These are phyloP conservation scores for Ganaspis sp. DNA, from an alignment of 1,140 invertebrate species.

Conservation along the genomic window DNA sequence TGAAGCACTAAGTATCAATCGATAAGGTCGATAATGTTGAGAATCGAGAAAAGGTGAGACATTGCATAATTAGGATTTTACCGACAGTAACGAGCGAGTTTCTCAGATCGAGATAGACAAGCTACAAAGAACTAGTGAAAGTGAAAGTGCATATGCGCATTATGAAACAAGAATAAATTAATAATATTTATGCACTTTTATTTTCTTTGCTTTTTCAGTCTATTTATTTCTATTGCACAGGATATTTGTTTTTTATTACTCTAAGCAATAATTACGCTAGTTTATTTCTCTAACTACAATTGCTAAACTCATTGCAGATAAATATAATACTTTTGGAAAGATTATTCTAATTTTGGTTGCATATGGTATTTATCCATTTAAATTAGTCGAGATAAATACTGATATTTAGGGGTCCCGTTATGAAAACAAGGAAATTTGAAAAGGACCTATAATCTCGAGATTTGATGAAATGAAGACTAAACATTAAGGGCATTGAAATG, in stretches of 20 bases:
- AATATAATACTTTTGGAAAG: too few species aligned
- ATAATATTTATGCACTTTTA: neutral
- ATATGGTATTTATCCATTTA: too few species aligned
- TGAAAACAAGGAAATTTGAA: neutral
- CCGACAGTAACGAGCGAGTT: neutral
- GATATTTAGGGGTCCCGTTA: neutral
- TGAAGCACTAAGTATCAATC: neutral
- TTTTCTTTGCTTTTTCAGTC: neutral
- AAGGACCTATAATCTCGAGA: neutral
- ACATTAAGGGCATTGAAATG: neutral
- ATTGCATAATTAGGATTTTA: neutral
- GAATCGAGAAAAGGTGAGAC: neutral
- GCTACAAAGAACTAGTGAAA: neutral
- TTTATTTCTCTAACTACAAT: too few species aligned
- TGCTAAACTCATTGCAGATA: too few species aligned
- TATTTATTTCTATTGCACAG: too few species aligned
- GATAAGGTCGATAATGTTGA: neutral
- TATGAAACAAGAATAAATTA: conserved; percentile 7
- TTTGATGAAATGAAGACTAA: neutral
- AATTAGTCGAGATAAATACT: neutral
- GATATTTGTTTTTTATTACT: neutral
- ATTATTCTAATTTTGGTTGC: too few species aligned
- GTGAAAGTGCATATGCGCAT: neutral
- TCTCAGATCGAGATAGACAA: neutral
- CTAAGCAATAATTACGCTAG: too few species aligned